Base-by-base conservation (phyloP, 2,888 invertebrate genomes). In the Lycocerus yunnanus region DNA sequence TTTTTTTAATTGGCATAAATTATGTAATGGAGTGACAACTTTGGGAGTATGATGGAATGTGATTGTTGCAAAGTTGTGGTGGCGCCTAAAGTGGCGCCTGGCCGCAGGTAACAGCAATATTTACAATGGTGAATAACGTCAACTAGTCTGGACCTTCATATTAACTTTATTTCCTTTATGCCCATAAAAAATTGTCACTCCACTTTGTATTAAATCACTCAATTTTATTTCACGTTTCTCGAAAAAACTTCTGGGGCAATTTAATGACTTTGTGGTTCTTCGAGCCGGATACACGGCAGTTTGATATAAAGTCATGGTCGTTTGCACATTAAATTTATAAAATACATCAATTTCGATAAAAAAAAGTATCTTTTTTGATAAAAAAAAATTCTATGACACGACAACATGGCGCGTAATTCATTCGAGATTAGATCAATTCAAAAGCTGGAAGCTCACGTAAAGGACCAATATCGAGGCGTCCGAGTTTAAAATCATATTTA, bases 401-500 rank as follows among this genome's bases (percentile, higher is more conserved):
- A 80, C 79, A 80, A 78, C 76, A 74, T 79, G 78, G 78, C 76
- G 79, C 78, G 83, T 83, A 83, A 83, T 80, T 83, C 80, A 81
- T 77, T 75, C 61, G 16, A 82, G 84, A 84, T 84, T 83, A 82
- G 81, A 84, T 83, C 84, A 82, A 83, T 83, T 82, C 81, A 78
- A 82, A 83, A 83, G 83, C 83, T 82, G 78, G 81, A 83, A 83
- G 83, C 83, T 82, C 81, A 84, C 83, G 84, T 82, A 83, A 83
- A 84, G 84, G 85, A 82, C 85, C 84, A 84, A 84, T 85, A 84
- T 84, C 84, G 83, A 80, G 80, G 80, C 82, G 84, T 83, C 84
- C 84, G 83, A 85, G 83, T 85, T 86, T 85, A 85, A 85, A 86
- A 85, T 86, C 85, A 86, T 86, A 86, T 86, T 86, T 85, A 84